These are phyloP conservation scores for Helicoverpa armigera DNA, from an alignment of 1,140 invertebrate species.

Conservation along the genomic window DNA sequence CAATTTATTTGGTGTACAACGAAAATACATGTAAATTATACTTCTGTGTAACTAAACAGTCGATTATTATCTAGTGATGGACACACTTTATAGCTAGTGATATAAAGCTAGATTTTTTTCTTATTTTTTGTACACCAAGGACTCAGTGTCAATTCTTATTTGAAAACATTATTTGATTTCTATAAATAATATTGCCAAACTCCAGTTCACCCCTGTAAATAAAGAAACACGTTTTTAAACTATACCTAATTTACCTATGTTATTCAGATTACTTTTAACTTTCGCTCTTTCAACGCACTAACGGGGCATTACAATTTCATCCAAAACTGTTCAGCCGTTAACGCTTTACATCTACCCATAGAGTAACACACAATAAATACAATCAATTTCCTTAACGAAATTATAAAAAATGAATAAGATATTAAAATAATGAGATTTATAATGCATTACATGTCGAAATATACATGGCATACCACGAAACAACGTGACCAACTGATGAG, in stretches of 20 bases:
- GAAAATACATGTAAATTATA: slow-evolving; percentile 51
- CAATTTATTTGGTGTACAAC: slow-evolving; percentile 56
- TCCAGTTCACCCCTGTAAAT: slow-evolving; percentile 46
- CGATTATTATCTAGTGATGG: slow-evolving; percentile 46
- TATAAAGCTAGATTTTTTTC: slow-evolving; percentile 43
- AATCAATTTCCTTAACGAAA: slow-evolving; percentile 58
- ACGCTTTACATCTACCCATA: slow-evolving; percentile 48
- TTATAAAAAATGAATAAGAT: slow-evolving; percentile 55
- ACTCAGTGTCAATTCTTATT: slow-evolving; percentile 20
- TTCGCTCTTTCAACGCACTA: slow-evolving; percentile 43
- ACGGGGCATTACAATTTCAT: slow-evolving; percentile 37
- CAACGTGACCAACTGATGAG: slow-evolving; percentile 17
- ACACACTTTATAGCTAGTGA: slow-evolving; percentile 42
- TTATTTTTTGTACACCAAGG: slow-evolving; percentile 40
- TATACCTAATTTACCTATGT: slow-evolving; percentile 49
- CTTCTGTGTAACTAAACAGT: slow-evolving; percentile 51
- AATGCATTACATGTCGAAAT: slow-evolving; percentile 50
- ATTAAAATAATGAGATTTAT: slow-evolving; percentile 61
- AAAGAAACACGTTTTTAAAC: slow-evolving; percentile 43
- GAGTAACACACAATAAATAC: slow-evolving; percentile 68
- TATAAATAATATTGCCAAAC: slow-evolving; percentile 52
- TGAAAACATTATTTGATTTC: slow-evolving; percentile 25
- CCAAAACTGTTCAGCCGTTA: slow-evolving; percentile 41
- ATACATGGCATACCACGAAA: slow-evolving; percentile 52
- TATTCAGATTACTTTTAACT: slow-evolving; percentile 45